Base-by-base conservation (phyloP, 2,888 invertebrate species). In the Phortica okadai region DNA sequence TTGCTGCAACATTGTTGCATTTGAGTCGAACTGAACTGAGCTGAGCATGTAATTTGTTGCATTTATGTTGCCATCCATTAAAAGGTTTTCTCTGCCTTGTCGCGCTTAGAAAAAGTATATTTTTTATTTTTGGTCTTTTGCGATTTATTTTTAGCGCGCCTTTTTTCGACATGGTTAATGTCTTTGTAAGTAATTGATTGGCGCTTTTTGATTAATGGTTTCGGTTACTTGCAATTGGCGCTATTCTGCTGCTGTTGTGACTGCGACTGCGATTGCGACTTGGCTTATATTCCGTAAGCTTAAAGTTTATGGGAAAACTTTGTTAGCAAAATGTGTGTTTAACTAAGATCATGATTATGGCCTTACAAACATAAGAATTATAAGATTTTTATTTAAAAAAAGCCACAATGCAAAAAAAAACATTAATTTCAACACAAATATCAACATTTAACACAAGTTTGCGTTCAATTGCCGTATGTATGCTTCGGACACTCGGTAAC, bases 101-200 rank as follows among this genome's bases (percentile, higher is more conserved):
- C 16, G 16, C 41, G 54, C 70, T 72, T 72, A 56, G 56, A 56
- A 72, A 54, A 33, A 33, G 33, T 33, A 33, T 33, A 33, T 33
- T 33, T 33, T 5, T 33, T 33, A 33, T 33, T 33, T 72, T 72
- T 54, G 70, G 70, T 54, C 45, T 72, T 72, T 56, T 25, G 10
- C 54, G 70, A 72, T 72, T 72, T 72, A 72, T 72, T 72, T 72
- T 72, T 72, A 72, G 70, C 70, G 70, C 70, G 70, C 70, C 44
- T 72, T 72, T 72, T 72, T 72, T 72, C 54, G 70, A 72, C 70
- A 72, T 72, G 70, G 70, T 72, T 72, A 72, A 72, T 72, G 70
- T 72, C 70, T 72, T 72, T 72, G 70, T 72, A 72, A 72, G 70
- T 72, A 72, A 72, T 72, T 72, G 70, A 72, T 72, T 72, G 70